phyloP scores from a whole-genome alignment of 2,113 vertebrate genomes.

The Oxyura jamaicensis region DNA sequence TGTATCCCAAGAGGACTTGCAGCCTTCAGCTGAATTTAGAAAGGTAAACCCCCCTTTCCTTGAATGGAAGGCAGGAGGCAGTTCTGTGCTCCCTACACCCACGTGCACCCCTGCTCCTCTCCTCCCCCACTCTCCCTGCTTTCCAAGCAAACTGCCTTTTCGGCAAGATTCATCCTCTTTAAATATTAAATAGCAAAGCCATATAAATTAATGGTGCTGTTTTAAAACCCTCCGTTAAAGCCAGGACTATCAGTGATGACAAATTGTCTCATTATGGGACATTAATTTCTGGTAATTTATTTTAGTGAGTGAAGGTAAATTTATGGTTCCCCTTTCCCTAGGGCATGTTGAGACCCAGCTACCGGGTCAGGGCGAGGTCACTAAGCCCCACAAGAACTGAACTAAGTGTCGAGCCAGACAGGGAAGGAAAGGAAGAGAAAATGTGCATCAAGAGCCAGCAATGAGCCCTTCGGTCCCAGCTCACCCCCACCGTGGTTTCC shows the following conservation, averaged over 20 bases:
- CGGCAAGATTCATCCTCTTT: constrained; percentile 21
- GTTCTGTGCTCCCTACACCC: not conserved
- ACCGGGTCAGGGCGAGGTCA: constrained; percentile 46
- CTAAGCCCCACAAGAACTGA: not conserved
- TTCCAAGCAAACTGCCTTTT: constrained; percentile 8
- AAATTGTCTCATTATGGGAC: constrained; percentile 60
- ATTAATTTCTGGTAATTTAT: constrained; percentile 65
- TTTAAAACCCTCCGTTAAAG: constrained; percentile 43
- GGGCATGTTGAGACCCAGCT: not conserved
- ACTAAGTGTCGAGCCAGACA: not conserved
- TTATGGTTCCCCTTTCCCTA: constrained; percentile 2
- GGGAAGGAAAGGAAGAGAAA: not conserved
- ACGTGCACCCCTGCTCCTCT: not conserved
- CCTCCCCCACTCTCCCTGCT: not conserved
- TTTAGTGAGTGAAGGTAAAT: constrained; percentile 51
- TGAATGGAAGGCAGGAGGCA: not conserved
- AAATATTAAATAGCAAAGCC: constrained; percentile 59
- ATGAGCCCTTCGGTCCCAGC: not conserved
- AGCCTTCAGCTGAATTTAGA: not conserved
- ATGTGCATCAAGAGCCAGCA: not conserved
- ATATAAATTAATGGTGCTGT: constrained; percentile 63
- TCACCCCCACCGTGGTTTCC: not conserved
- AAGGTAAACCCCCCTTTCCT: not conserved
- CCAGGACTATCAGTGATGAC: constrained; percentile 35
- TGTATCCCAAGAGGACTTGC: not conserved